These are phyloP conservation scores for Cryptocheilus praepositus DNA, from an alignment of 2,888 invertebrate genomes.

Conservation along the genomic window DNA sequence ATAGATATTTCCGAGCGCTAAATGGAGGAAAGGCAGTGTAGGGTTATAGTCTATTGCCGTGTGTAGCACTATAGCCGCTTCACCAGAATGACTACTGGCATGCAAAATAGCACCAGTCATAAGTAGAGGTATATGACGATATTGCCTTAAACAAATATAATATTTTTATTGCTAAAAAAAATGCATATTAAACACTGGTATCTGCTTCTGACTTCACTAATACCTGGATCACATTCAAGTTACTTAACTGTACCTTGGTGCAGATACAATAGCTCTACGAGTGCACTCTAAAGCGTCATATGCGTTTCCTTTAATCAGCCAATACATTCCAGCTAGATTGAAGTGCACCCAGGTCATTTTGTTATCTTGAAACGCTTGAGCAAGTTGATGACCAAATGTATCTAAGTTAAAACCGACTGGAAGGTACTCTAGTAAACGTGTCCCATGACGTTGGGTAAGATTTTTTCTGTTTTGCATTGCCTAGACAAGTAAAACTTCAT, in stretches of 20 bases:
- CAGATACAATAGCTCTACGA: constrained; percentile 84
- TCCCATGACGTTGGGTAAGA: constrained; percentile 76
- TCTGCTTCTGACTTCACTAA: constrained; percentile 17
- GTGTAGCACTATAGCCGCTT: constrained; percentile 84
- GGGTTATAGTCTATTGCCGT: constrained; percentile 85
- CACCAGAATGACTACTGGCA: constrained; percentile 80
- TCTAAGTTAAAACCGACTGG: constrained; percentile 71
- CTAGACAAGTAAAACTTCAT: constrained; percentile 55
- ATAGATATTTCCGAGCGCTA: constrained; percentile 85
- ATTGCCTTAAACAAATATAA: constrained; percentile 77
- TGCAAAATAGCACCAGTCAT: constrained; percentile 86
- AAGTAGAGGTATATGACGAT: constrained; percentile 84
- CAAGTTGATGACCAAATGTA: constrained; percentile 80
- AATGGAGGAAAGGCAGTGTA: constrained; percentile 79
- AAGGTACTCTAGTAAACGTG: constrained; percentile 74
- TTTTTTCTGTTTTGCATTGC: constrained; percentile 77
- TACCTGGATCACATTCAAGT: constrained; percentile 19
- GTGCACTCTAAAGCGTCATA: constrained; percentile 88
- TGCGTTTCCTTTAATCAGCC: constrained; percentile 85
- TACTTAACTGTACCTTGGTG: constrained; percentile 79
- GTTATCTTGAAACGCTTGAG: constrained; percentile 80
- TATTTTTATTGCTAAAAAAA: constrained; percentile 32
- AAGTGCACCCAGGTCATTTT: constrained; percentile 87
- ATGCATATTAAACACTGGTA: constrained; percentile 9
- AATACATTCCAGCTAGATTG: constrained; percentile 87